Percentiles rank a stretch among this genome's conserved stretches.
Conservation (phyloP, 2,888 invertebrate genomes). For the Orthonychiurus folsomi region DNA sequence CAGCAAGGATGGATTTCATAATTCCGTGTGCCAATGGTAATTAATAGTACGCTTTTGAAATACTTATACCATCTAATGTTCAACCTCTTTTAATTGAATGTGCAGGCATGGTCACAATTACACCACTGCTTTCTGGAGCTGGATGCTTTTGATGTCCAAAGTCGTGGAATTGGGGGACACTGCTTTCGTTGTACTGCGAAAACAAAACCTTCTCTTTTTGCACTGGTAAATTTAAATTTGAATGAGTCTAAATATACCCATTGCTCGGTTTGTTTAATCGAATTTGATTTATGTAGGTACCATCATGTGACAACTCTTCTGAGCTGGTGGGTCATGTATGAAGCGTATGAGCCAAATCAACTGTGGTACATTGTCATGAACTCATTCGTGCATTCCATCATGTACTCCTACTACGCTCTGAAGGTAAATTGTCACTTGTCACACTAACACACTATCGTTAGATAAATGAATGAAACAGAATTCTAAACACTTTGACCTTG, state of each 20-base stretch:
- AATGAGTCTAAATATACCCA: neutral
- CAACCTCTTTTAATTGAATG: neutral
- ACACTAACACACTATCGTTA: neutral
- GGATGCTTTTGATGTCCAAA: conserved; percentile 28
- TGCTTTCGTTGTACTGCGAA: conserved; percentile 33
- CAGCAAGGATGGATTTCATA: conserved; percentile 31
- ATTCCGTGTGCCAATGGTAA: conserved; percentile 36
- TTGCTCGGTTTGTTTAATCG: neutral
- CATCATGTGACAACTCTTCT: conserved; percentile 35
- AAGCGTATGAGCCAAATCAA: conserved; percentile 35
- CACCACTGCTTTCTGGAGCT: conserved; percentile 35
- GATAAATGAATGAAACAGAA: neutral
- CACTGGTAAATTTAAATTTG: conserved; percentile 35
- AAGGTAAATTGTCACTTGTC: conserved; percentile 14
- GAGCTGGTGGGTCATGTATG: conserved; percentile 38
- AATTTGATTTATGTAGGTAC: conserved; percentile 21
- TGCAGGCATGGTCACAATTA: conserved; percentile 28
- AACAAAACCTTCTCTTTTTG: conserved; percentile 33
- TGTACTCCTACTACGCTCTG: conserved; percentile 35
- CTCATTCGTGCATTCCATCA: conserved; percentile 28
- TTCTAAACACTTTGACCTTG: conserved; percentile 4
- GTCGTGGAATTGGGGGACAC: conserved; percentile 36
- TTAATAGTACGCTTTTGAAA: no score
- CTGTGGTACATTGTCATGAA: conserved; percentile 34
- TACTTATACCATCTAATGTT: no score